Conservation (phyloP, 2,113 vertebrate genomes). For the Nanorana parkeri region DNA sequence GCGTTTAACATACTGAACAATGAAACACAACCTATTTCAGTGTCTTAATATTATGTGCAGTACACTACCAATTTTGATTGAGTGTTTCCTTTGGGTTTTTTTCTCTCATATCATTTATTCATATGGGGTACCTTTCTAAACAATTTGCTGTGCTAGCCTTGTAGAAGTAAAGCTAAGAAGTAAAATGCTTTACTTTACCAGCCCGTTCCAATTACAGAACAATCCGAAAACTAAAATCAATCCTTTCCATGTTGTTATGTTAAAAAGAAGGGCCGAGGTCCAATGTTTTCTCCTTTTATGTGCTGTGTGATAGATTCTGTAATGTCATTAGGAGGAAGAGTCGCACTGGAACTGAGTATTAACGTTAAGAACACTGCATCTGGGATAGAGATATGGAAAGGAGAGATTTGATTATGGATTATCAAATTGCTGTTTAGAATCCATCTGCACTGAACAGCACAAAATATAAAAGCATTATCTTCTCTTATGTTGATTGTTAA, state of each 20-base stretch:
- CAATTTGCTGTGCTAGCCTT: not conserved
- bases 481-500: constrained; percentile 53
- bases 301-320: constrained; percentile 20
- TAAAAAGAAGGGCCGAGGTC: not conserved
- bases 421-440: constrained; percentile 55
- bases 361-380: constrained; percentile 40
- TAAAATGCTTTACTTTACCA: not conserved
- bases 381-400: constrained; percentile 30
- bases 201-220: not conserved
- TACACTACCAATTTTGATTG: too few relatives aligned
- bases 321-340: constrained; percentile 32
- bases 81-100: too few relatives aligned
- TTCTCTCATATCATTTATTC: too few relatives aligned
- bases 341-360: constrained; percentile 17
- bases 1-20: too few relatives aligned
- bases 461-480: constrained; percentile 52
- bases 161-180: not conserved
- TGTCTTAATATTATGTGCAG: too few relatives aligned
- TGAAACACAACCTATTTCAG: too few relatives aligned
- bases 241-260: constrained; percentile 32
- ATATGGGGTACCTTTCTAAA: too few relatives aligned
- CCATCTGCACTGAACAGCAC: constrained; percentile 51
- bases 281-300: constrained; percentile 2
- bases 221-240: constrained; percentile 46
- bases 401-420: constrained; percentile 58